Base-by-base conservation (phyloP, 2,888 invertebrate species). In the Drosophila neotestacea region DNA sequence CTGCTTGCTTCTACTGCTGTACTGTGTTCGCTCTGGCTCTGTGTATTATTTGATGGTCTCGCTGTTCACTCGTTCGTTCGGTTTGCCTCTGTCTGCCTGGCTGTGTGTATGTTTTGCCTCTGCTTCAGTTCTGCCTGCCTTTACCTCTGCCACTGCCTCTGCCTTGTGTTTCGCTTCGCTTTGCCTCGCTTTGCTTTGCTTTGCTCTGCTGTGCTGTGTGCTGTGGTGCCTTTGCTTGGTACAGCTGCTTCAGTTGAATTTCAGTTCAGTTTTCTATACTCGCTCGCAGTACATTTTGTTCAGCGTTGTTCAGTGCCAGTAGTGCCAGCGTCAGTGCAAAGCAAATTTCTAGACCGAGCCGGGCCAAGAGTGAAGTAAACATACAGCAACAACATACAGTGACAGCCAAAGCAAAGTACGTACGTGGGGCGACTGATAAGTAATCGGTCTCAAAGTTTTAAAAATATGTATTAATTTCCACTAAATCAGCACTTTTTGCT, bases 191-290 rank as follows among this genome's bases (percentile, higher is more conserved):
- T 55, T 67, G 79, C 64, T 68, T 86, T 81, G 89, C 81, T 79
- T 83, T 73, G 79, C 79, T 67, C 68, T 76, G 22, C 22, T 22
- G 22, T 22, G 22, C 22, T 22, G 22, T 22, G 22, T 22, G 22
- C 22, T 22, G 22, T 22, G 22, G 34, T 75, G 79, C 79, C 79
- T 74, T 79, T 83, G 88, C 88, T 70, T 84, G 90, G 85, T 85
- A 85, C 85, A 85, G 85, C 85, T 90, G 85, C 85, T 89, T 89
- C 85, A 85, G 85, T 89, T 85, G 79, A 90, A 90, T 85, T 84
- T 85, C 90, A 85, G 85, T 85, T 85, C 90, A 89, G 90, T 84
- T 86, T 88, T 85, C 90, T 85, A 85, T 85, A 83, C 86, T 70
- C 80, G 74, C 71, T 85, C 81, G 77, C 88, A 88, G 89, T 87